Base-by-base conservation (phyloP, 2,888 invertebrate species). In the Dolichopus griseipennis region DNA sequence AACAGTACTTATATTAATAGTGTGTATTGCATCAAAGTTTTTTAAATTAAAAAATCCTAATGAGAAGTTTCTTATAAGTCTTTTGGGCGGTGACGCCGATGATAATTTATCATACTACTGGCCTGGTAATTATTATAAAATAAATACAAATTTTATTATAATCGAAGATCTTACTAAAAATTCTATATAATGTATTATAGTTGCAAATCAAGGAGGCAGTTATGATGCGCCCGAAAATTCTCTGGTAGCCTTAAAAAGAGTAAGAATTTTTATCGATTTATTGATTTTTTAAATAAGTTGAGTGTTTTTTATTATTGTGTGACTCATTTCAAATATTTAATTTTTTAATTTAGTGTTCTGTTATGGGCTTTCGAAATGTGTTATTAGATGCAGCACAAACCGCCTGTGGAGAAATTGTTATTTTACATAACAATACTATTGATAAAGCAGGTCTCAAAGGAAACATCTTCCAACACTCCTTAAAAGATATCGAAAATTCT, bases 181-280 rank as follows among this genome's bases (percentile, higher is more conserved):
- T n/a, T n/a, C n/a, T n/a, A n/a, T 27, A 27, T 27, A 27, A 4
- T 27, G 27, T 18, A 61, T 62, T 62, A 4, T 81, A 61, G 78
- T 81, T 66, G 81, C 81, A 1, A 79, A 79, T 74, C 77, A 78
- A 20, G 81, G 79, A 65, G 81, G 79, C 69, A 78, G 78, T 52
- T 81, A 79, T 72, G 81, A 81, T 75, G 79, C 79, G 22, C 81
- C 81, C 1, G 81, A 81, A 71, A 81, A 81, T 68, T 80, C 81
- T 2, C 76, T 75, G 73, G 78, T 79, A 63, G 79, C 81, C 61
- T 74, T 81, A 33, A 79, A 78, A 74, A 80, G 22, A 34, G 61
- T 68, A 21, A 21, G 43, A 66, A 68, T 66, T 62, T 27, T 27
- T 27, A 27, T 4, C 27, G 5, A 21, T 15, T 64, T 66, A 61